A percentile compares a stretch with the other conserved stretches of the same genome.
Conservation (phyloP, 2,888 invertebrate species). For the Bimastos eiseni region DNA sequence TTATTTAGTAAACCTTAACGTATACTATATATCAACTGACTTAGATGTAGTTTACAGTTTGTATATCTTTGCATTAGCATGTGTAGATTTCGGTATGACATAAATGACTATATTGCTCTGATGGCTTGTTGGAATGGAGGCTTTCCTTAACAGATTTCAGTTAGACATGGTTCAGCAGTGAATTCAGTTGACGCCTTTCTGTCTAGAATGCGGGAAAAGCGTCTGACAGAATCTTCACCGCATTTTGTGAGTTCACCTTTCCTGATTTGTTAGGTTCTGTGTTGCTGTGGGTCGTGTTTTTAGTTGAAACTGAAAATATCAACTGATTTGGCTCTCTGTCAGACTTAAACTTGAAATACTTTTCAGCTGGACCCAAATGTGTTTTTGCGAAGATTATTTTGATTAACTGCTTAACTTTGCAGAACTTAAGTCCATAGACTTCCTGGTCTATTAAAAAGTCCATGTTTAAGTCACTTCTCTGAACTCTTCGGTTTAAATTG, state of each 20-base stretch:
- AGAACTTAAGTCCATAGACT: no score
- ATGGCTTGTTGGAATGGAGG: background rate
- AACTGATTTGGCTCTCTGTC: background rate
- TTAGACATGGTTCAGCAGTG: background rate
- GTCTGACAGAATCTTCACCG: background rate
- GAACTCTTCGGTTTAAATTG: background rate
- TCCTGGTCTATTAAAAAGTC: no score
- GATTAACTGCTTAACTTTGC: background rate
- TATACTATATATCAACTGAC: background rate
- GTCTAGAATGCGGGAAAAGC: slow-evolving; percentile 14
- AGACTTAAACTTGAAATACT: background rate
- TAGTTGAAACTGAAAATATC: background rate
- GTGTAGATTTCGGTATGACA: background rate
- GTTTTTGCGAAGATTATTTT: background rate
- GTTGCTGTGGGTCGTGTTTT: no score
- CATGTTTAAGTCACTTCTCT: no score
- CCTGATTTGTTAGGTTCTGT: background rate
- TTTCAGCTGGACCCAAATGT: background rate
- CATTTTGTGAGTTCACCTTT: background rate
- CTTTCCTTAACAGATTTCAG: background rate
- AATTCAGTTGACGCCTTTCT: slow-evolving; percentile 2
- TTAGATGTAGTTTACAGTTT: background rate
- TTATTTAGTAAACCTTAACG: background rate
- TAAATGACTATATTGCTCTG: background rate
- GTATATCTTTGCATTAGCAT: background rate